phyloP scores from a whole-genome alignment of 1,140 invertebrate genomes.

The Grapholita molesta region DNA sequence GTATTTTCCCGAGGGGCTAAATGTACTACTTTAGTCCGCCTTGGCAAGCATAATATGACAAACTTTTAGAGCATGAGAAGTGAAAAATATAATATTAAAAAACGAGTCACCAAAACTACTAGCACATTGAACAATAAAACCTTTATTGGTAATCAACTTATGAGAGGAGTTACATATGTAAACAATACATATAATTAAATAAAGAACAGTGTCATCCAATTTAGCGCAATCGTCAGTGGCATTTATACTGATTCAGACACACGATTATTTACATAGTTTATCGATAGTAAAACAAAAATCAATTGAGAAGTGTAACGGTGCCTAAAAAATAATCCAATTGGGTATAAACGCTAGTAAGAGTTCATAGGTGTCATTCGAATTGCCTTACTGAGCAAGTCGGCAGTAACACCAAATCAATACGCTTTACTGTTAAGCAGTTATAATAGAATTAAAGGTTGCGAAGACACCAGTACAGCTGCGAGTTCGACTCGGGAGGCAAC shows the following conservation, averaged over 20 bases:
- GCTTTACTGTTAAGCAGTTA: background rate
- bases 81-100: too few species aligned
- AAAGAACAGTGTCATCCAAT: background rate
- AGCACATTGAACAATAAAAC: background rate
- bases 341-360: background rate
- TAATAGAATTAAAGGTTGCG: background rate
- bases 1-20: too few species aligned
- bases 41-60: too few species aligned
- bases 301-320: background rate
- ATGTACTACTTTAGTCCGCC: too few species aligned
- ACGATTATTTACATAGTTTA: background rate
- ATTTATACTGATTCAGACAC: background rate
- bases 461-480: background rate
- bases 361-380: background rate
- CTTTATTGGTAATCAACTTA: background rate
- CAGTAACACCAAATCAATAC: background rate
- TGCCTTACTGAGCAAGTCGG: background rate
- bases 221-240: background rate
- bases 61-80: too few species aligned
- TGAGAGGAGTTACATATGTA: background rate
- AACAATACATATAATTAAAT: background rate
- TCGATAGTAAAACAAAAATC: background rate
- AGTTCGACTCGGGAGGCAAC: background rate
- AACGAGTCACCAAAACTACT: too few species aligned
- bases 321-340: conserved; percentile 13